phyloP scores from a whole-genome alignment of 2,797 vertebrate species.

The Chloroceryle inda region DNA sequence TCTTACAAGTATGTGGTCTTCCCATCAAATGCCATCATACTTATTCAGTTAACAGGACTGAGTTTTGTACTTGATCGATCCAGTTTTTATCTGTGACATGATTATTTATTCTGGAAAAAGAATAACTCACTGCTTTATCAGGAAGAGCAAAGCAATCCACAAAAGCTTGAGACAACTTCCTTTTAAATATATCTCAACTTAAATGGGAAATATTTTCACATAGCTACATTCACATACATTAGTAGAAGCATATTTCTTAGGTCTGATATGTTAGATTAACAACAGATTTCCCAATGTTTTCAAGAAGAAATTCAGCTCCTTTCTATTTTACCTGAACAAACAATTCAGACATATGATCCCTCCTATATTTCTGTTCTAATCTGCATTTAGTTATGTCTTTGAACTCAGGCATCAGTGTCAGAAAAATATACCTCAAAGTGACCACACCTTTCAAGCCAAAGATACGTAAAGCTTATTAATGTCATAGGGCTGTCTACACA shows the following conservation, averaged over 20 bases:
- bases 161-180: not conserved
- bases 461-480: not conserved
- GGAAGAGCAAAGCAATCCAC: not conserved
- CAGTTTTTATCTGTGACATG: not conserved
- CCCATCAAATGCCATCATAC: not conserved
- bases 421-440: not conserved
- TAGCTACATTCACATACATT: not conserved
- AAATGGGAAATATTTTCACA: constrained; percentile 9
- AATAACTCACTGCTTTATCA: not conserved
- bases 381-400: constrained; percentile 54
- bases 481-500: not conserved
- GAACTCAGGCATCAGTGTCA: constrained; percentile 29
- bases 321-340: constrained; percentile 19
- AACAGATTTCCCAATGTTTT: not conserved
- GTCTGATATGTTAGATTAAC: not conserved
- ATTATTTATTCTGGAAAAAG: not conserved
- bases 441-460: not conserved
- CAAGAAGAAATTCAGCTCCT: constrained; percentile 35
- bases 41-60: not conserved
- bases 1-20: not conserved
- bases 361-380: constrained; percentile 33
- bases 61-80: not conserved
- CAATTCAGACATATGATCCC: not conserved
- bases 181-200: not conserved
- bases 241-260: not conserved